Base-by-base conservation (phyloP, 2,113 vertebrate genomes). In the Scartelaos histophorus region DNA sequence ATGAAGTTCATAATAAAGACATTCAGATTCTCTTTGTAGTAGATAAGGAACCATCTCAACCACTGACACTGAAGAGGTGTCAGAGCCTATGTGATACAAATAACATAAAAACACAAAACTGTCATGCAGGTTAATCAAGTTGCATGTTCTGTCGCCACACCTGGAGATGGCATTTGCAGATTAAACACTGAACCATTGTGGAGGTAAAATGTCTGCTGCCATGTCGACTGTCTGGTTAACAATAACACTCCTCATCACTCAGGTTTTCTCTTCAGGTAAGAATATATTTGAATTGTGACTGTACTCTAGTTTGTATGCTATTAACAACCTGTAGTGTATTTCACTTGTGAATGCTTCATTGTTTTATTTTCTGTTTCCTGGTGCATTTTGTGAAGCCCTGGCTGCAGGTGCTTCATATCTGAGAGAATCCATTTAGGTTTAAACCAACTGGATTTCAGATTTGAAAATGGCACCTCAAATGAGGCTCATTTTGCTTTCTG, bases 181-280 rank as follows among this genome's bases (percentile, higher is more conserved):
- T 38, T 38, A 43, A 64, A 1, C 56, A 25, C 5, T 13, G 5
- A 12, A 15, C 12, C 56, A 25, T 13, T 25, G 56, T 15, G 56
- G 13, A 5, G 11, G 54, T 56, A 56, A 56, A n/a, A 22, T 56
- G 22, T 25, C 15, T 29, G 1, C 58, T 16, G 24, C 15, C 25
- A 34, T 61, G 25, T 43, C 10, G 15, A 11, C 34, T 21, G 35
- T 19, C 7, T 2, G 29, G 29, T 3, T 74, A 0, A 1, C 43
- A 12, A 6, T 51, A 5, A 11, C 75, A 5, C 46, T 74, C 10
- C 43, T 78, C 2, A 17, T 49, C 0, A 38, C 29, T 56, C 62
- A 57, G 0, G 17, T 71, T 24, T 35, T 65, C 35, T 47, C 22
- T 25, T 1, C 71, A 54, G 75, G 80, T 82, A 49, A 74, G 24